phyloP scores from a whole-genome alignment of 2,888 invertebrate genomes.

The Sicus ferrugineus region DNA sequence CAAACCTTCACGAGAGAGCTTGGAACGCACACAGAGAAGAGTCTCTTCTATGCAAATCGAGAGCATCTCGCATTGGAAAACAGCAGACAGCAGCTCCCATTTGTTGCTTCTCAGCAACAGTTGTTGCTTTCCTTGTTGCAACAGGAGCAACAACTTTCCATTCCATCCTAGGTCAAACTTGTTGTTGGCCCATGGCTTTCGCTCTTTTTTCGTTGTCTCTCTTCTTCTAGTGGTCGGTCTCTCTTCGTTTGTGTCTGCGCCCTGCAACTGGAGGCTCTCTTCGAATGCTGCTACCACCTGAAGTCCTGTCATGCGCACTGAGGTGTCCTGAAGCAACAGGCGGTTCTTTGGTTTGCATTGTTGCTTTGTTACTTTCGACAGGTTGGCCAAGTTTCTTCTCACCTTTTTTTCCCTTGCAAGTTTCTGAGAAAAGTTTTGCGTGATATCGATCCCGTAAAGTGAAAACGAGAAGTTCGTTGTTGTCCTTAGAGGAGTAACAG shows the following conservation, averaged over 20 bases:
- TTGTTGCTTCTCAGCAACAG: constrained; percentile 40
- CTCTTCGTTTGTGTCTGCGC: neutral
- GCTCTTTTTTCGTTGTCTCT: constrained; percentile 18
- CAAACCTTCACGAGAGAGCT: neutral
- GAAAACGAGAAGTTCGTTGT: too few species aligned
- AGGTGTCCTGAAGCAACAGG: constrained; percentile 57
- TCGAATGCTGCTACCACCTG: neutral
- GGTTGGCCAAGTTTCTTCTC: neutral
- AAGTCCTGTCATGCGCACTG: constrained; percentile 43
- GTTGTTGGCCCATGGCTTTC: constrained; percentile 9
- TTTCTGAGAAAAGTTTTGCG: neutral
- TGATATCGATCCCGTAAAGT: too few species aligned
- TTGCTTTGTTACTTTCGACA: constrained; percentile 16
- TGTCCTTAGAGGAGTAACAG: too few species aligned
- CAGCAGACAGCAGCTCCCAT: too few species aligned
- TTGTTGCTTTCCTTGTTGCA: constrained; percentile 28
- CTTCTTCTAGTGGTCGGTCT: neutral
- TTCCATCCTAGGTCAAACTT: constrained; percentile 31
- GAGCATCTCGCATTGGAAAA: neutral
- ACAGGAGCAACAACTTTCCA: constrained; percentile 42
- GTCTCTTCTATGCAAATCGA: neutral
- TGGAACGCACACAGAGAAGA: neutral
- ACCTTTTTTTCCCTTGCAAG: neutral
- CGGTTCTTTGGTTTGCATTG: constrained; percentile 41
- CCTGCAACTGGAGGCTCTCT: neutral